Percentiles rank a stretch among this genome's conserved stretches.
phyloP scores from a whole-genome alignment of 2,888 invertebrate species.

The Acrobasis repandana region DNA sequence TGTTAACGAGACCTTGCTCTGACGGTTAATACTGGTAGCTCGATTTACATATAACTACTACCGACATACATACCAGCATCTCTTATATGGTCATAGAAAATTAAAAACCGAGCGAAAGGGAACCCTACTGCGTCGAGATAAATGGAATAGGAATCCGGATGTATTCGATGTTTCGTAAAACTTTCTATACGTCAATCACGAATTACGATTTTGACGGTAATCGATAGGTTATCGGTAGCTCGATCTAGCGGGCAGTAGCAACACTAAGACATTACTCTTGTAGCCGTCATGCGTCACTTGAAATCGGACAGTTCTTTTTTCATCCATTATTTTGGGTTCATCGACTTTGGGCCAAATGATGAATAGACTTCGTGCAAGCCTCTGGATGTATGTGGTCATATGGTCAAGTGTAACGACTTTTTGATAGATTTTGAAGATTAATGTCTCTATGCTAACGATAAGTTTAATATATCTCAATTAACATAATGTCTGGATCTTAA shows the following conservation, averaged over 20 bases:
- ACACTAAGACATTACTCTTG: slow-evolving; percentile 36
- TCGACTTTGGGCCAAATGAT: slow-evolving; percentile 26
- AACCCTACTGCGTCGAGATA: slow-evolving; percentile 41
- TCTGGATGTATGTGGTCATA: slow-evolving; percentile 24
- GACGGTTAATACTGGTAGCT: slow-evolving; percentile 63
- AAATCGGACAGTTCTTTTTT: slow-evolving; percentile 24
- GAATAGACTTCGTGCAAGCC: slow-evolving; percentile 8
- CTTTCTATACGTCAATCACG: slow-evolving; percentile 69
- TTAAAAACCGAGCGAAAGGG: slow-evolving; percentile 33
- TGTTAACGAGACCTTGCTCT: slow-evolving; percentile 60
- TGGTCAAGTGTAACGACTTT: slow-evolving; percentile 21
- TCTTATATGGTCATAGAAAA: slow-evolving; percentile 26
- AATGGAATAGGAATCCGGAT: slow-evolving; percentile 22
- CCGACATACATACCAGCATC: slow-evolving; percentile 37
- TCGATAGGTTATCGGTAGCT: slow-evolving; percentile 65
- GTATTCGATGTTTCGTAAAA: slow-evolving; percentile 35
- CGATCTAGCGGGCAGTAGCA: slow-evolving; percentile 68
- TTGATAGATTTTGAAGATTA: slow-evolving; percentile 8
- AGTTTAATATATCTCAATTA: slow-evolving; percentile 11
- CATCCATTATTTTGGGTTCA: slow-evolving; percentile 26
- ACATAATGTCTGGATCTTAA: neutral
- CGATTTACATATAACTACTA: slow-evolving; percentile 38
- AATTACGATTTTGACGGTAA: slow-evolving; percentile 56
- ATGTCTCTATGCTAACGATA: slow-evolving; percentile 21
- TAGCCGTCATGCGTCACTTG: slow-evolving; percentile 22